These are phyloP conservation scores for Troides oblongomaculatus DNA, from an alignment of 2,888 invertebrate genomes.

Conservation along the genomic window DNA sequence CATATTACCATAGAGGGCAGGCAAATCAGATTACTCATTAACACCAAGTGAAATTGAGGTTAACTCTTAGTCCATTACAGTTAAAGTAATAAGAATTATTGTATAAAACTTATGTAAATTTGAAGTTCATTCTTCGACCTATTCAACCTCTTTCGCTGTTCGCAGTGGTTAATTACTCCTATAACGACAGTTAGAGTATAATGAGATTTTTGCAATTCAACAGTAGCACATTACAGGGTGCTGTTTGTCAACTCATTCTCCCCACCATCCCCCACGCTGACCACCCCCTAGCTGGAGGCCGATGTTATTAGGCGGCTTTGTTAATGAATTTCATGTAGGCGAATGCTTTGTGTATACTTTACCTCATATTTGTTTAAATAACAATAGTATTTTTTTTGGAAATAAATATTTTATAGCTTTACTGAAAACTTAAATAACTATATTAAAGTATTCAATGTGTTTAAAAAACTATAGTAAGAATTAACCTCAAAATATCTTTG, in stretches of 20 bases:
- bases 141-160: conserved; percentile 46
- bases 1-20: no score
- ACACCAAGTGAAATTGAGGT: no score
- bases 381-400: neutral
- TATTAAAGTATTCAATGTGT: no score
- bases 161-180: conserved; percentile 74
- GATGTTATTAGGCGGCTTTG: conserved; percentile 65
- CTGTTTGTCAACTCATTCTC: conserved; percentile 60
- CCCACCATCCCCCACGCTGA: conserved; percentile 31
- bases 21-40: no score
- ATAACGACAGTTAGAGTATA: conserved; percentile 79
- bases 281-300: conserved; percentile 42
- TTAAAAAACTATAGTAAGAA: no score
- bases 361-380: conserved; percentile 6
- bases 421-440: no score
- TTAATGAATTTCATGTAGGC: conserved; percentile 65
- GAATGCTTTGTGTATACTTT: conserved; percentile 40
- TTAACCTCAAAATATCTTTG: no score
- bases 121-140: neutral
- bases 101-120: neutral
- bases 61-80: no score
- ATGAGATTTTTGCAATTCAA: conserved; percentile 80
- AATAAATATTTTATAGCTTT: no score
- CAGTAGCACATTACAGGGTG: conserved; percentile 74
- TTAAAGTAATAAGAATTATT: neutral